Conservation (phyloP, 1,140 invertebrate species). For the Drosophila persimilis region DNA sequence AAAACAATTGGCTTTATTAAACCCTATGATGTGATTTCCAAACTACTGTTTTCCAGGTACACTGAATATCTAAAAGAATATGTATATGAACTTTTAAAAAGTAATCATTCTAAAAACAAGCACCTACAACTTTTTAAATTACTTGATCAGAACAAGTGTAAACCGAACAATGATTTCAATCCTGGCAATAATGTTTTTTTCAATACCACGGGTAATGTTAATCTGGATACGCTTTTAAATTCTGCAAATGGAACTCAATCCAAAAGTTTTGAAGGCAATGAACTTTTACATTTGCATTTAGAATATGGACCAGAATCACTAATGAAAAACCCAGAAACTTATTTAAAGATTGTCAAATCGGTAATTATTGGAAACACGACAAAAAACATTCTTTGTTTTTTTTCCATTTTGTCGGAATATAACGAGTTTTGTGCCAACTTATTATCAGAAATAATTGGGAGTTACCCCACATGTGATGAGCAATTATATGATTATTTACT, state of each 20-base stretch:
- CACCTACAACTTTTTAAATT: conserved; percentile 36
- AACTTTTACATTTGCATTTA: conserved; percentile 37
- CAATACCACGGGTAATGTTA: not conserved
- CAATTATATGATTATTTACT: conserved; percentile 50
- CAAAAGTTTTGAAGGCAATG: conserved; percentile 12
- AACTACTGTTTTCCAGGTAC: conserved; percentile 46
- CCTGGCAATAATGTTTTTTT: not conserved
- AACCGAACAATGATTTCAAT: conserved; percentile 13
- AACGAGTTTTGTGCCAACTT: conserved; percentile 31
- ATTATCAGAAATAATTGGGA: conserved; percentile 27
- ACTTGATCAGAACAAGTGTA: conserved; percentile 30
- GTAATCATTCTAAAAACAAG: conserved; percentile 8
- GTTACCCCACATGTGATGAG: conserved; percentile 10
- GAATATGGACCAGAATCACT: conserved; percentile 35
- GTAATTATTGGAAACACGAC: conserved; percentile 21
- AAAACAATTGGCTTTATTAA: conserved; percentile 60
- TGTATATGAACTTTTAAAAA: conserved; percentile 35
- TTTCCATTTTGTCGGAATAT: conserved; percentile 44
- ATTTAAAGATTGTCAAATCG: conserved; percentile 22
- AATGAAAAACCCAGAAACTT: not conserved
- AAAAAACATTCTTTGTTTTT: conserved; percentile 43
- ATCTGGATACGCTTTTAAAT: conserved; percentile 23
- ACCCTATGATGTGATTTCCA: conserved; percentile 57
- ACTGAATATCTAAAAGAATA: conserved; percentile 50
- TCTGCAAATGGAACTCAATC: not conserved